These are phyloP conservation scores for Stichodactyla mertensii DNA, from an alignment of 64 coral and sea anemone genomes.

Conservation along the genomic window DNA sequence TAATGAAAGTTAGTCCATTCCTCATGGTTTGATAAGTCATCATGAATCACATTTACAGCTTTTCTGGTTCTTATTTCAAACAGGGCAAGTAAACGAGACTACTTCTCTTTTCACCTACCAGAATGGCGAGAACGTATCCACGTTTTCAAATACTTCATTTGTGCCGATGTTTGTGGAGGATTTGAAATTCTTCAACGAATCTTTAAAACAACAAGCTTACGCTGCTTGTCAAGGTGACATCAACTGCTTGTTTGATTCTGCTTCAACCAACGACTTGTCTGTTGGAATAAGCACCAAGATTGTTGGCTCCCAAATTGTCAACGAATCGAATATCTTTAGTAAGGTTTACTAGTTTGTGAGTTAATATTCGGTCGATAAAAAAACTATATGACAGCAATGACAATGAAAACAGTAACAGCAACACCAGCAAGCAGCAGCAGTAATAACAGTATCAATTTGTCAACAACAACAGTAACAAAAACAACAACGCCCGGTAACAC, in stretches of 20 bases:
- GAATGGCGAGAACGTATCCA: not conserved
- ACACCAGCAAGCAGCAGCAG: too few species aligned
- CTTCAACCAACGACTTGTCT: conserved; percentile 35
- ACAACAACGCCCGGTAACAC: too few species aligned
- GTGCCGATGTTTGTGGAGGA: conserved; percentile 42
- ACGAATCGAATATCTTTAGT: conserved; percentile 29
- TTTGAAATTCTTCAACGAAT: conserved; percentile 9
- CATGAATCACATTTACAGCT: too few species aligned
- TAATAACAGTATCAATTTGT: not conserved
- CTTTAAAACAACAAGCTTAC: not conserved
- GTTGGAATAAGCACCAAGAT: conserved; percentile 36
- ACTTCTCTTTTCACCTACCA: not conserved
- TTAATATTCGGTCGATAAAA: not conserved
- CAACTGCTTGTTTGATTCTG: conserved; percentile 43
- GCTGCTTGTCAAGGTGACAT: conserved; percentile 35
- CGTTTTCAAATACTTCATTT: not conserved
- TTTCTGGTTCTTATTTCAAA: not conserved
- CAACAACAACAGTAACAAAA: too few species aligned
- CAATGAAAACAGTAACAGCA: too few species aligned
- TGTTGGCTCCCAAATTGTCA: conserved; percentile 14
- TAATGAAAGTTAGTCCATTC: too few species aligned
- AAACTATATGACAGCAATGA: too few species aligned
- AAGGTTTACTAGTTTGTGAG: not conserved
- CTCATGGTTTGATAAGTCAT: too few species aligned
- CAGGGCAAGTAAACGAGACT: not conserved